Base-by-base conservation (phyloP, 2,888 invertebrate species). In the Laspeyria flexula region DNA sequence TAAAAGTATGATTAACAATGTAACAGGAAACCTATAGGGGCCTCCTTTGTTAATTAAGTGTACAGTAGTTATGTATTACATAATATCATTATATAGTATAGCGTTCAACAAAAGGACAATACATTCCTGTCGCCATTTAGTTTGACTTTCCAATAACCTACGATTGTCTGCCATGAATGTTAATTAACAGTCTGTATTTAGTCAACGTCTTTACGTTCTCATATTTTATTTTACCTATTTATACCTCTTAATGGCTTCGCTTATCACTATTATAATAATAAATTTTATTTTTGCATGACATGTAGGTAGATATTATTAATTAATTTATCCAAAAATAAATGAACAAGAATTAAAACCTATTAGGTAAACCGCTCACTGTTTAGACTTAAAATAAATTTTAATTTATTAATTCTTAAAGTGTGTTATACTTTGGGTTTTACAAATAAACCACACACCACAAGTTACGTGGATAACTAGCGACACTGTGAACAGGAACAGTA, bases 91-190 rank as follows among this genome's bases (percentile, higher is more conserved):
- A 41, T 41, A 31, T 12, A 38, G 12, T 30, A 35, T 10, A 38
- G 15, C 29, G 27, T 33, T 3, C n/a, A 43, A 50, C 43, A 50
- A 50, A 40, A 42, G 42, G 38, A 48, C 35, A 48, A 42, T 37
- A 48, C 37, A 30, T 43, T 37, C 33, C 40, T 37, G 44, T 25
- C 16, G 44, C 23, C 42, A 37, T 45, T 54, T 48, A 48, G 57
- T 67, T 67, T 67, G 68, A 69, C 67, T 64, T 69, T 69, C 56
- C 44, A 55, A 52, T 57, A 55, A 71, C 71, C 64, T 54, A 53
- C 37, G 49, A 18, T 25, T 38, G 15, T 51, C 37, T 48, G 61
- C 50, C 45, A 46, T 43, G 57, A 67, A 64, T 71, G 43, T 39
- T 60, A 58, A 71, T 61, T 53, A 50, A 49, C 43, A 41, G 49